A percentile compares a stretch with the other conserved stretches of the same genome.
These are phyloP conservation scores for Dromiciops gliroides DNA, from an alignment of 2,113 vertebrate species.

Conservation along the genomic window DNA sequence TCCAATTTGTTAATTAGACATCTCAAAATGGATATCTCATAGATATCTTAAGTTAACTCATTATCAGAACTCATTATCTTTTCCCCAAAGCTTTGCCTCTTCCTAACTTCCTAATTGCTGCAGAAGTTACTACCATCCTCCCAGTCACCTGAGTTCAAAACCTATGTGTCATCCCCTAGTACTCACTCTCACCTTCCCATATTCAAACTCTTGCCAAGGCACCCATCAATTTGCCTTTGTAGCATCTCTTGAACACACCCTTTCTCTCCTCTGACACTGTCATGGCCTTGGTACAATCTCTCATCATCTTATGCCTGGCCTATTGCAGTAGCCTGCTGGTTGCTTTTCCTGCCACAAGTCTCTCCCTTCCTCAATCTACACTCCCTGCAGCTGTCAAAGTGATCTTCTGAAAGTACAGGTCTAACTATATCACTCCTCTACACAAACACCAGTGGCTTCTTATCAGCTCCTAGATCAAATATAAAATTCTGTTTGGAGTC, in stretches of 20 bases:
- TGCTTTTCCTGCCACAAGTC: neutral
- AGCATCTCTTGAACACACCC: neutral
- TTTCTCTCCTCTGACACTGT: neutral
- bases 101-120: neutral
- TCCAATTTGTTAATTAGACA: neutral
- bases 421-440: neutral
- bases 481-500: neutral
- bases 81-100: neutral
- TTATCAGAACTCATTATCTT: neutral
- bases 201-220: too few species aligned
- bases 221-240: too few species aligned
- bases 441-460: neutral
- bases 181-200: neutral
- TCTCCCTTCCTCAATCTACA: neutral
- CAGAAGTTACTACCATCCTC: neutral
- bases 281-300: neutral
- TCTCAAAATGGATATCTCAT: neutral
- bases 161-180: neutral
- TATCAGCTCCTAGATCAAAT: neutral
- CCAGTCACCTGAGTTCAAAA: neutral
- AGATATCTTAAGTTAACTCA: neutral
- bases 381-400: neutral
- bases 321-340: neutral
- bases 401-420: neutral
- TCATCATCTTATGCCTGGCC: neutral